These are phyloP conservation scores for Drosophila flavopinicola DNA, from an alignment of 2,888 invertebrate genomes.

Conservation along the genomic window DNA sequence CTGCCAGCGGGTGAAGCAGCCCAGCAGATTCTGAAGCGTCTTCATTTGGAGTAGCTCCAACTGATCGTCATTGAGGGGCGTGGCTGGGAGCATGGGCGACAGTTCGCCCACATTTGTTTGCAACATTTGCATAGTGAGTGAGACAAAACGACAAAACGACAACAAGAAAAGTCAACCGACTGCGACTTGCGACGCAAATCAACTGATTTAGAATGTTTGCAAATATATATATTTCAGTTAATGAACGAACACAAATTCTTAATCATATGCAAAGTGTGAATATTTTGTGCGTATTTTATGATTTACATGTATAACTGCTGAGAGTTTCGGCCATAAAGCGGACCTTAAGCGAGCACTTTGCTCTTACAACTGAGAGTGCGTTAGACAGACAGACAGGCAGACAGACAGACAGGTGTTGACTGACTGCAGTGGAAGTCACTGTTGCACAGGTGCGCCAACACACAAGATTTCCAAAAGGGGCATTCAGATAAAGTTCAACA, in stretches of 20 bases:
- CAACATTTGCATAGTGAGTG: constrained; percentile 48
- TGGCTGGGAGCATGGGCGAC: constrained; percentile 54
- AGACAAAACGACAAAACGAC: too few species aligned
- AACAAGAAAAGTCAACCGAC: constrained; percentile 59
- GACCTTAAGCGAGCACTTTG: constrained; percentile 35
- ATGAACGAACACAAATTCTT: constrained; percentile 34
- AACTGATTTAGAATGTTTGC: constrained; percentile 64
- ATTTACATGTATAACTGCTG: constrained; percentile 38
- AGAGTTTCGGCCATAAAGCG: constrained; percentile 39
- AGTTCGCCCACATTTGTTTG: constrained; percentile 43
- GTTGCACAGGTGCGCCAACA: constrained; percentile 50
- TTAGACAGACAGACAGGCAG: constrained; percentile 35
- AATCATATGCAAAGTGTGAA: constrained; percentile 53
- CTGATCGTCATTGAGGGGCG: constrained; percentile 44
- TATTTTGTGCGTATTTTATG: constrained; percentile 42
- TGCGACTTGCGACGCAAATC: constrained; percentile 50
- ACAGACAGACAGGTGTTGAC: constrained; percentile 37
- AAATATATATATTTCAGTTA: constrained; percentile 37
- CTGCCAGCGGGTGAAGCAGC: constrained; percentile 87
- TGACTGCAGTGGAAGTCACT: constrained; percentile 29
- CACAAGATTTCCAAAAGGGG: constrained; percentile 34
- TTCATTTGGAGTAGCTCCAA: constrained; percentile 66
- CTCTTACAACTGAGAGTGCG: constrained; percentile 46
- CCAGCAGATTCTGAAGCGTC: constrained; percentile 84
- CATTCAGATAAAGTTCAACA: constrained; percentile 47